Conservation (phyloP, 2,797 vertebrate species). For the Malurus leucopterus region DNA sequence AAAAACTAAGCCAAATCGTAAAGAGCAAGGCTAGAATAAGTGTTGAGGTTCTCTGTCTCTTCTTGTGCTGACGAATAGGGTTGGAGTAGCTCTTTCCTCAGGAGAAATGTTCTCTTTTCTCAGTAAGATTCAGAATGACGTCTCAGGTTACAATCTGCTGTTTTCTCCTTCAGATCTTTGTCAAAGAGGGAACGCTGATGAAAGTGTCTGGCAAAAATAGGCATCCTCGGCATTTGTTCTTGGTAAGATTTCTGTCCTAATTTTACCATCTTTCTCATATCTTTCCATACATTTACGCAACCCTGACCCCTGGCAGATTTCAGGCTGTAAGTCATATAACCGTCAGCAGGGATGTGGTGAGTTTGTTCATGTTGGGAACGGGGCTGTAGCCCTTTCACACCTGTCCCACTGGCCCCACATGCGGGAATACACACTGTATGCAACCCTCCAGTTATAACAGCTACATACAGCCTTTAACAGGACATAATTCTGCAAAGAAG, state of each 20-base stretch:
- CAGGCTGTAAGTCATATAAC: not conserved
- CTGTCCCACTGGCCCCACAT: not conserved
- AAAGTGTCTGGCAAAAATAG: conserved; percentile 88
- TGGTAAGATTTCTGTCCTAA: conserved; percentile 77
- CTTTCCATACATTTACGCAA: not conserved
- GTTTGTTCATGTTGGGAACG: not conserved
- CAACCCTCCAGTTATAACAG: not conserved
- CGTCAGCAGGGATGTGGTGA: not conserved
- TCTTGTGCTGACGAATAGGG: not conserved
- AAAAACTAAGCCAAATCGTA: not conserved
- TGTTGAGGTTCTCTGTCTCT: not conserved
- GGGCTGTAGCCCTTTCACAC: not conserved
- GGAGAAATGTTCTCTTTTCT: not conserved
- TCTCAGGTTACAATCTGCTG: not conserved
- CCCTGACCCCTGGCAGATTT: not conserved
- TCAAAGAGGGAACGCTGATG: conserved; percentile 96
- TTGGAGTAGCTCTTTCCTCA: not conserved
- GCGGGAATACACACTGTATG: rapidly evolving
- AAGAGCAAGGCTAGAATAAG: not conserved
- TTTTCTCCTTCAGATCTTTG: conserved; percentile 82
- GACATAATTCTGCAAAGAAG: not conserved
- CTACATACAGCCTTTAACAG: not conserved
- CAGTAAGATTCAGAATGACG: not conserved
- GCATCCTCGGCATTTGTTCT: conserved; percentile 92
- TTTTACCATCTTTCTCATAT: not conserved